Conservation (phyloP, 2,113 vertebrate genomes). For the Labeo catla region DNA sequence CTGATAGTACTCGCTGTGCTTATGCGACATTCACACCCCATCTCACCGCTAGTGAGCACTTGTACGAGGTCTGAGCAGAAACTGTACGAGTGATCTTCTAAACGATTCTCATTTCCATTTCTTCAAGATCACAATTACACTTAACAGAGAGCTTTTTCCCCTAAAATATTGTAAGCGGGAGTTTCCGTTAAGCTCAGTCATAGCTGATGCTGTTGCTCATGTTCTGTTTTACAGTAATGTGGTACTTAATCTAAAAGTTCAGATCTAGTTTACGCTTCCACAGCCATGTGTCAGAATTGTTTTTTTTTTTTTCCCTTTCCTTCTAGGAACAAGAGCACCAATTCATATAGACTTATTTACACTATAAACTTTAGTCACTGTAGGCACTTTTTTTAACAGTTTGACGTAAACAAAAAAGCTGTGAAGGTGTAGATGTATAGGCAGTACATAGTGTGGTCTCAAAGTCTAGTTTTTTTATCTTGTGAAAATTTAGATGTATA, state of each 20-base stretch:
- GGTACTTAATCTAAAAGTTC: conserved; percentile 18
- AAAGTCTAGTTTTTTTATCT: neutral
- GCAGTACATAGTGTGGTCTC: neutral
- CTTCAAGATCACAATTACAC: neutral
- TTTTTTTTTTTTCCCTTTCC: neutral
- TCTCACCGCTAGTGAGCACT: conserved; percentile 12
- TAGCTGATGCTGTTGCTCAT: conserved; percentile 9
- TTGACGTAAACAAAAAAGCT: neutral
- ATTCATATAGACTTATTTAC: neutral
- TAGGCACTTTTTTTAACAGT: neutral
- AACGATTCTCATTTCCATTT: conserved; percentile 38
- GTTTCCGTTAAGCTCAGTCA: conserved; percentile 30
- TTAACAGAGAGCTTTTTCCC: neutral
- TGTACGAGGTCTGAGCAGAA: conserved; percentile 19
- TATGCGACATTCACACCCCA: conserved; percentile 15
- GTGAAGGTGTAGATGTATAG: neutral
- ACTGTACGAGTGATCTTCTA: neutral
- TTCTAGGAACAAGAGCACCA: conserved; percentile 26
- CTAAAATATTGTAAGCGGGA: conserved; percentile 20
- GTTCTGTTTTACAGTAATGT: conserved; percentile 34
- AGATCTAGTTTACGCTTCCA: neutral
- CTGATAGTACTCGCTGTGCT: conserved; percentile 30
- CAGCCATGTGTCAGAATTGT: neutral
- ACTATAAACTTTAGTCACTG: neutral
- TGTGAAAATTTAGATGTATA: neutral